These are phyloP conservation scores for Leguminivora glycinivorella DNA, from an alignment of 1,140 invertebrate genomes.

Conservation along the genomic window DNA sequence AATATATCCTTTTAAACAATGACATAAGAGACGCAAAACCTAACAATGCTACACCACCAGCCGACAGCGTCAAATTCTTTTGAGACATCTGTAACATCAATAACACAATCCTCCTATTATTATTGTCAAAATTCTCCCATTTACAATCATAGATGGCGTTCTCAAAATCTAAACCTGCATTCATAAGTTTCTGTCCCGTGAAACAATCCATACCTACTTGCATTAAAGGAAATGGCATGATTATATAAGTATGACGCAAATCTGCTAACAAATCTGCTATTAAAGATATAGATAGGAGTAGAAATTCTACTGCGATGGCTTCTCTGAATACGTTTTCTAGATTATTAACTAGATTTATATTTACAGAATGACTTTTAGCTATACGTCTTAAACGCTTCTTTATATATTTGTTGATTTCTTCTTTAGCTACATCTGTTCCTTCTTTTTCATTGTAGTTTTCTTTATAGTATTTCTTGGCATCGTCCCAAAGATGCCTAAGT, in stretches of 20 bases:
- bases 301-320: constrained; percentile 45
- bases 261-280: constrained; percentile 53
- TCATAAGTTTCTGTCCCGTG: constrained; percentile 49
- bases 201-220: constrained; percentile 51
- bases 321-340: constrained; percentile 40
- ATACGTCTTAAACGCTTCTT: background rate
- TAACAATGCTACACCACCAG: constrained; percentile 47
- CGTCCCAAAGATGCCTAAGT: background rate
- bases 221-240: constrained; percentile 50
- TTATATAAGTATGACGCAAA: constrained; percentile 56
- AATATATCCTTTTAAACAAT: constrained; percentile 49
- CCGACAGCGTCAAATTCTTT: constrained; percentile 46
- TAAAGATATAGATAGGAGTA: constrained; percentile 39
- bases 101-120: constrained; percentile 46
- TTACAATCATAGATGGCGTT: constrained; percentile 47
- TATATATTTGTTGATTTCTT: background rate
- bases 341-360: constrained; percentile 33
- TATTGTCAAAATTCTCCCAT: constrained; percentile 54
- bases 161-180: constrained; percentile 46
- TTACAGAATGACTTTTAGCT: background rate
- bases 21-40: constrained; percentile 48
- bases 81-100: constrained; percentile 52
- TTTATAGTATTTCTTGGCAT: background rate
- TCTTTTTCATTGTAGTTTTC: background rate
- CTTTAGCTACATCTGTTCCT: background rate